These are phyloP conservation scores for Parthenolecanium corni DNA, from an alignment of 2,888 invertebrate species.

Conservation along the genomic window DNA sequence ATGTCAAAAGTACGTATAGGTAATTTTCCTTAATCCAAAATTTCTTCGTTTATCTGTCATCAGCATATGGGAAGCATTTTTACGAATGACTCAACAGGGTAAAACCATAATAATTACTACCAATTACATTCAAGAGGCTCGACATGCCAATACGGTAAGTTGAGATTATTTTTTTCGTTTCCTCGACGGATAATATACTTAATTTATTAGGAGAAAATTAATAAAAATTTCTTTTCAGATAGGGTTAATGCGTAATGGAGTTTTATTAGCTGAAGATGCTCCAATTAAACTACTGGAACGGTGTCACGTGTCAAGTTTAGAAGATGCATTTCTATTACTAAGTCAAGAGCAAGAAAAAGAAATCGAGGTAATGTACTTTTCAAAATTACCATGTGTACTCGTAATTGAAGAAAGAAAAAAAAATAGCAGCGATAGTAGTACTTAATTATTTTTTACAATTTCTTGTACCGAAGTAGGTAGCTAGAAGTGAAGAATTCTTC, in stretches of 20 bases:
- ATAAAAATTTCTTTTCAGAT: slow-evolving; percentile 34
- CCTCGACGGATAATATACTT: neutral
- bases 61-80: slow-evolving; percentile 34
- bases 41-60: slow-evolving; percentile 4
- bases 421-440: too few species aligned
- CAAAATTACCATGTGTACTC: too few species aligned
- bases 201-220: neutral
- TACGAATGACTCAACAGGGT: slow-evolving; percentile 31
- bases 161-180: neutral
- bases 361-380: too few species aligned
- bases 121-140: slow-evolving; percentile 35
- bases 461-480: too few species aligned
- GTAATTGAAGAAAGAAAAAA: too few species aligned
- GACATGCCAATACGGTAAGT: slow-evolving; percentile 19
- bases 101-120: slow-evolving; percentile 35
- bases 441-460: too few species aligned
- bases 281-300: slow-evolving; percentile 38
- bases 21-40: too few species aligned
- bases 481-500: too few species aligned
- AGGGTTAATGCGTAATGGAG: slow-evolving; percentile 44
- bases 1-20: too few species aligned
- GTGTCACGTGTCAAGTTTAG: slow-evolving; percentile 38
- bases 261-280: slow-evolving; percentile 42
- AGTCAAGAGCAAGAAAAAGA: slow-evolving; percentile 42
- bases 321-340: slow-evolving; percentile 43